Evolutionary conservation across 2,888 invertebrate species (phyloP), one percentile per base, ranked within the genome.

Genomic region (Polydrusus tereticollis): DNA sequence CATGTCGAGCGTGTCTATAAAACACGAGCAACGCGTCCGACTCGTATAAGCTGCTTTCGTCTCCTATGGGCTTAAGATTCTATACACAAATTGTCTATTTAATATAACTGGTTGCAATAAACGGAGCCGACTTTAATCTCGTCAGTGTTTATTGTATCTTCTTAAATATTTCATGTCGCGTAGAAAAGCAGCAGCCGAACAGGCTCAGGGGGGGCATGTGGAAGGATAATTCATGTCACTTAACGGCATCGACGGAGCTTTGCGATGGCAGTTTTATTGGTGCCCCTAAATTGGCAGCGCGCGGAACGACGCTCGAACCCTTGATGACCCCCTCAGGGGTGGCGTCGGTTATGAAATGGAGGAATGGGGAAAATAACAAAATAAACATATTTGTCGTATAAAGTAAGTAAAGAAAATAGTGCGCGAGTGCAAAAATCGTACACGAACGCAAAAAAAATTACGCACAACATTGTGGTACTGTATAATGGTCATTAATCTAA

Each of bases 171-270:
- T 83, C 84, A 84, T 84, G 84, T 83, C 83, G 82, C 80, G 79
- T 81, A 79, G 80, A 78, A n/a, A n/a, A 78, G 64, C 69, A 60
- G 68, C 63, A 69, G 72, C 75, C 62, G 67, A 77, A n/a, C n/a
- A n/a, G n/a, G n/a, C n/a, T n/a, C n/a, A n/a, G n/a, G n/a, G 81
- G 80, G 78, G 78, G 78, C 74, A 67, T 76, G 79, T 78, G 81
- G 80, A 80, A 77, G 84, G 85, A 85, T 86, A 86, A 86, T 86
- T 86, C 86, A 85, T 84, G 86, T 86, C 86, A 86, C 86, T 86
- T 86, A 85, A 84, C 85, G 83, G 82, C 85, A 85, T 85, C 86
- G 86, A 85, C 85, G 83, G 83, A 84, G 85, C 85, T 85, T 86
- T 85, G 82, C 83, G 79, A 82, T 86, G 85, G 85, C 86, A 85